Evolutionary conservation across 1,140 invertebrate genomes (phyloP).

Genomic region (Babylonia areolata): DNA sequence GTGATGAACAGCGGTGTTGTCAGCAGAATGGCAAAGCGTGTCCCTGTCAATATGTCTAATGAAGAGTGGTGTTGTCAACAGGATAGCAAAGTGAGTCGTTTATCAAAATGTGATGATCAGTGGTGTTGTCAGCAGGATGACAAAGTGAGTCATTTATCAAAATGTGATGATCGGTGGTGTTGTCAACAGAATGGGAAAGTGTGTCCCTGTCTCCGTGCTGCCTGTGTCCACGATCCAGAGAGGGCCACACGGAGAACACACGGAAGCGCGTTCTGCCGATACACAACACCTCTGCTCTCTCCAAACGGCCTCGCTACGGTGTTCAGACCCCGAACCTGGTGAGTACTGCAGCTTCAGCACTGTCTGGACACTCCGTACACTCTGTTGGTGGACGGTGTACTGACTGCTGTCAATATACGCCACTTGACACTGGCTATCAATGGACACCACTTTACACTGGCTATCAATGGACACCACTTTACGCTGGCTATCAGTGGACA

Average conservation of each 20-base stretch:
- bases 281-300: neutral
- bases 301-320: neutral
- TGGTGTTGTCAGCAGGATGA: conserved; percentile 38
- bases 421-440: no score
- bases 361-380: no score
- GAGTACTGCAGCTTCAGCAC: neutral
- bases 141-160: conserved; percentile 37
- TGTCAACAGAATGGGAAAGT: conserved; percentile 46
- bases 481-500: no score
- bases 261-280: neutral
- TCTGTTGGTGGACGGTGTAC: no score
- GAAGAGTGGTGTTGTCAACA: neutral
- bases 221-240: conserved; percentile 31
- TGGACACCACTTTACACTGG: no score
- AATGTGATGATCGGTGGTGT: neutral
- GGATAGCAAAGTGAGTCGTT: no score
- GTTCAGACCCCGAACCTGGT: neutral
- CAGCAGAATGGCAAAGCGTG: no score
- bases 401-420: no score
- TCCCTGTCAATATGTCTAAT: no score
- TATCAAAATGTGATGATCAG: no score
- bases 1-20: no score
- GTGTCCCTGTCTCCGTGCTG: conserved; percentile 56
- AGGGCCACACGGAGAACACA: neutral
- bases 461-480: no score